Evolutionary conservation across 2,113 vertebrate species (phyloP).

Genomic region (Phodopus roborovskii): DNA sequence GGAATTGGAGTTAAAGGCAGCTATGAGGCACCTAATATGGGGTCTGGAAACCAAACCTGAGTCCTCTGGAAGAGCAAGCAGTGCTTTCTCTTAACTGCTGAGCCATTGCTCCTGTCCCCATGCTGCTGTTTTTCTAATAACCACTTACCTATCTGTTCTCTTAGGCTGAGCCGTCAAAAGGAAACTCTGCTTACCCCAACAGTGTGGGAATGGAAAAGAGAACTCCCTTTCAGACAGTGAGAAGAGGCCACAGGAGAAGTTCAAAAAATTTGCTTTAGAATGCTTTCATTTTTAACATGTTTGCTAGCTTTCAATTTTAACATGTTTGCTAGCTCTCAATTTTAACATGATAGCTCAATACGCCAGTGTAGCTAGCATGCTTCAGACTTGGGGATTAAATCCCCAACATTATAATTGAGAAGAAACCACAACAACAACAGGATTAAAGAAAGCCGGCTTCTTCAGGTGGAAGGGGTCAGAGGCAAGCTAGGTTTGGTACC

Average conservation of each 20-base stretch:
- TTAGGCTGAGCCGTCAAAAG: background rate
- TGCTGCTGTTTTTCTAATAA: background rate
- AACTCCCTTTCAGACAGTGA: too few species aligned
- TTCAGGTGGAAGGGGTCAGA: background rate
- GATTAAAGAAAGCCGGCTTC: background rate
- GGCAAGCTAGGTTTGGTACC: accelerated
- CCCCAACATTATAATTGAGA: background rate
- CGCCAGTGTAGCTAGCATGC: background rate
- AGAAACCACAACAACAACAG: background rate
- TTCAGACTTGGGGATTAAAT: background rate
- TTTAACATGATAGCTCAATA: background rate
- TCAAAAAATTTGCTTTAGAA: background rate
- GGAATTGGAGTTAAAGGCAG: background rate
- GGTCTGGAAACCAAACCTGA: background rate
- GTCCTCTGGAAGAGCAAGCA: background rate
- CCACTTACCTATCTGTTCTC: background rate
- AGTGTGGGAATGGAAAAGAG: background rate
- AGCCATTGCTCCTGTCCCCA: background rate
- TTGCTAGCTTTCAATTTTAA: background rate
- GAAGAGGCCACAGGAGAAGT: background rate
- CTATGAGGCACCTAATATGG: background rate
- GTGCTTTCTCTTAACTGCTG: background rate
- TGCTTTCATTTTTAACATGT: background rate
- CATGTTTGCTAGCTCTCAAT: background rate
- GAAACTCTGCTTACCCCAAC: background rate